Evolutionary conservation across 2,888 invertebrate genomes (phyloP), one percentile per base, ranked within the genome.

Genomic region (Hyppa rectilinea): DNA sequence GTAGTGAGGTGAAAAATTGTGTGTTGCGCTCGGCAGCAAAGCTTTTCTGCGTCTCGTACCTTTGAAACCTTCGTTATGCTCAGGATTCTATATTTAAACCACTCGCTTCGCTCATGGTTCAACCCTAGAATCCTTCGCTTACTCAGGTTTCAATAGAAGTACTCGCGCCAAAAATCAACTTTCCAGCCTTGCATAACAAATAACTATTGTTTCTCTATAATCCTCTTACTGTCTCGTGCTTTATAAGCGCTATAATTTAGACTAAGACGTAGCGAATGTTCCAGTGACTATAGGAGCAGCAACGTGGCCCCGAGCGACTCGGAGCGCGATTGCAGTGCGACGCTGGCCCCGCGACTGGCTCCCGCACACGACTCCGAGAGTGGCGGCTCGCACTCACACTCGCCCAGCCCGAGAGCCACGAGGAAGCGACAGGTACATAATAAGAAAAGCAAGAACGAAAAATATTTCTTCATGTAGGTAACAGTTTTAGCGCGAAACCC

Each of bases 251-350:
- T 47, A 50, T 45, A n/a, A 50, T 47, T 58, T 60, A 69, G 79
- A 80, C 83, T 90, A 85, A 91, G 84, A 87, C 88, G 77, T 86
- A 87, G 89, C 87, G 88, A 83, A 87, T 90, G 93, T 93, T 94
- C 86, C 97, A 98, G 98, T 97, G 98, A 98, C 97, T 98, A 98
- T 96, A 98, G 98, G 94, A 98, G 98, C 97, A 98, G 98, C 95
- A 98, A 98, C 92, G 97, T 98, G 87, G 98, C 98, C 83, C 98
- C 98, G 80, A 98, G 98, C 88, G 98, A 98, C 95, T 98, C 98
- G 83, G 98, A 98, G 91, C 97, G 97, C 90, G 98, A 98, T 93
- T 97, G 98, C 92, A 97, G 98, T 69, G 98, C 97, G 81, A 85
- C 94, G 68, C 92, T 94, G 72, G 96, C 96, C 63, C 97, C 96